Conservation (phyloP, 2,888 invertebrate species). For the Amitus sp. region DNA sequence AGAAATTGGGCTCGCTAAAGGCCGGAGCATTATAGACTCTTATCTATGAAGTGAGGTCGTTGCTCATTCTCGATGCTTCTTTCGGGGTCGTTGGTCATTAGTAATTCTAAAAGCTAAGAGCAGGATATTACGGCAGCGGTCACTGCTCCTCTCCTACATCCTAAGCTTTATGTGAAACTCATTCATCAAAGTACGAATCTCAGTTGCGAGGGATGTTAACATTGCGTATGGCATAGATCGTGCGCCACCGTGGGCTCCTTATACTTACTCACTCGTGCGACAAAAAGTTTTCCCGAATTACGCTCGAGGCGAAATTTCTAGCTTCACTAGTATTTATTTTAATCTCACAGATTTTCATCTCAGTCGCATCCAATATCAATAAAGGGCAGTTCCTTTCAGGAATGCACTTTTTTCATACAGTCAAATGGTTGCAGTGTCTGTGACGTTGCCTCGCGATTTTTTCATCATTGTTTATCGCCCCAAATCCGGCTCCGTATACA, state of each 20-base stretch:
- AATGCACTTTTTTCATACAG: too few species aligned
- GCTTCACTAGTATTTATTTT: too few species aligned
- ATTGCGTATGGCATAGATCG: slow-evolving; percentile 19
- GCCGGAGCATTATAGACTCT: slow-evolving; percentile 28
- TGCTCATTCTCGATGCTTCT: slow-evolving; percentile 38
- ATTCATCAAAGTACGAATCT: slow-evolving; percentile 60
- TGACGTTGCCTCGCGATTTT: too few species aligned
- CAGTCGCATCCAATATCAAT: too few species aligned
- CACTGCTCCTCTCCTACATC: slow-evolving; percentile 61
- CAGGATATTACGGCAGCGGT: slow-evolving; percentile 56
- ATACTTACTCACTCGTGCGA: too few species aligned
- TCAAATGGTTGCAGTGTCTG: too few species aligned
- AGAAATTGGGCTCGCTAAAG: slow-evolving; percentile 10
- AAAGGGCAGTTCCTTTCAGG: too few species aligned
- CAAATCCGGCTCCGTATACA: too few species aligned
- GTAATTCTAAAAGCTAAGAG: slow-evolving; percentile 59
- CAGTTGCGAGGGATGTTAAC: slow-evolving; percentile 31
- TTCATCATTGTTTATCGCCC: too few species aligned
- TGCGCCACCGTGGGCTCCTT: slow-evolving; percentile 30
- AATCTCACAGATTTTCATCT: too few species aligned
- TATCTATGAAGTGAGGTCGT: slow-evolving; percentile 30
- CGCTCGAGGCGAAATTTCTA: too few species aligned
- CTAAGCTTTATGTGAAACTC: slow-evolving; percentile 58
- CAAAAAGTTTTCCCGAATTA: too few species aligned
- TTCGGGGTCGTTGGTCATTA: slow-evolving; percentile 63